phyloP scores from a whole-genome alignment of 2,113 vertebrate genomes.

The Nycticorax nycticorax region DNA sequence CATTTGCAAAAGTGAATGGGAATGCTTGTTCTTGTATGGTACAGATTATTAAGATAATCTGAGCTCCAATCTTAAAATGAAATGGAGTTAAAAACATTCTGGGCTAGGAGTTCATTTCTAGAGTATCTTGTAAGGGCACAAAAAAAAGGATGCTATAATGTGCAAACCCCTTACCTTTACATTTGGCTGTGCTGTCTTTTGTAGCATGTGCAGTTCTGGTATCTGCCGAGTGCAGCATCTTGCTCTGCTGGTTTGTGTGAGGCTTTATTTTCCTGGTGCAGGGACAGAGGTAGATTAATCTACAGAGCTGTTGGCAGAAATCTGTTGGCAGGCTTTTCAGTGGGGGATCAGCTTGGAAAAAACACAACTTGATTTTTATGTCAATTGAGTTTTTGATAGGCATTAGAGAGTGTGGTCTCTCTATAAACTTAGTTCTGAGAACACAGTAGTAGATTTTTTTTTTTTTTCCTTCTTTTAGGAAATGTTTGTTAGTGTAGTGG shows the following conservation, averaged over 20 bases:
- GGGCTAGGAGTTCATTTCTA: neutral
- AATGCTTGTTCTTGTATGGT: neutral
- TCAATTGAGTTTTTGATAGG: neutral
- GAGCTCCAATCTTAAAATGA: neutral
- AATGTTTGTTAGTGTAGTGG: neutral
- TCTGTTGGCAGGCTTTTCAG: neutral
- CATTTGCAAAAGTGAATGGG: neutral
- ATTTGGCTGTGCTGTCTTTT: neutral
- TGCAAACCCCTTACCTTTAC: neutral
- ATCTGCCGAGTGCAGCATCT: constrained; percentile 24
- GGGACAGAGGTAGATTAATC: constrained; percentile 33
- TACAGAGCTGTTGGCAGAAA: neutral
- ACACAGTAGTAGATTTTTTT: neutral
- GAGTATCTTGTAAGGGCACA: neutral
- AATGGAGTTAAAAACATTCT: neutral
- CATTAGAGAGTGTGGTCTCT: neutral
- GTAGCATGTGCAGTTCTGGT: neutral
- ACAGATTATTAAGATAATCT: neutral
- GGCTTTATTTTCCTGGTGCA: constrained; percentile 2
- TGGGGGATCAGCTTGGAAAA: neutral
- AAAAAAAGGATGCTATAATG: neutral
- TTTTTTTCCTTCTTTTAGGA: neutral
- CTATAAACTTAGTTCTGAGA: neutral
- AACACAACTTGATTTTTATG: neutral
- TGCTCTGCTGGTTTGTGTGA: neutral